Evolutionary conservation across 2,113 vertebrate genomes (phyloP).

Genomic region (Sakesphorus luctuosus): DNA sequence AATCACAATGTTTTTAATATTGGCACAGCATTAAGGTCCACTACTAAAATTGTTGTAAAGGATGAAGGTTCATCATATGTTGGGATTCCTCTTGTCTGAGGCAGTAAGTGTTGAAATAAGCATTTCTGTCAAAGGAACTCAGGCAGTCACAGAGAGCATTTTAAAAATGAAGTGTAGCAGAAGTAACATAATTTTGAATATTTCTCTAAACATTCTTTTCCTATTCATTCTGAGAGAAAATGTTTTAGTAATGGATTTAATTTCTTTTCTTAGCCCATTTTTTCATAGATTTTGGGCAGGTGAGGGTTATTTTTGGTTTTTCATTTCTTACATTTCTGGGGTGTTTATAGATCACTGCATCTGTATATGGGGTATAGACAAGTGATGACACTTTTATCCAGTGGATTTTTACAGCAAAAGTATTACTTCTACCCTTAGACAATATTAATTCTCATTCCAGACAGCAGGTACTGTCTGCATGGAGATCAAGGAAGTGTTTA

Average conservation of each 20-base stretch:
- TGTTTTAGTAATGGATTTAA: not conserved
- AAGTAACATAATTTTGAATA: constrained; percentile 25
- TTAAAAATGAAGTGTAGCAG: constrained; percentile 1
- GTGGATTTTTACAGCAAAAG: not conserved
- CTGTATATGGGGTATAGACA: not conserved
- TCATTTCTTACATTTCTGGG: not conserved
- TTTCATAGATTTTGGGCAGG: not conserved
- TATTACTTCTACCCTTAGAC: not conserved
- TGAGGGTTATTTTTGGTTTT: not conserved
- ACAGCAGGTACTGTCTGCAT: not conserved
- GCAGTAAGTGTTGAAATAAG: not conserved
- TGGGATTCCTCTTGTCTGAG: not conserved
- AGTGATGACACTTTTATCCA: not conserved
- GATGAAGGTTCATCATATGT: not conserved
- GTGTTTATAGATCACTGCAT: not conserved
- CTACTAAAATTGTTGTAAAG: not conserved
- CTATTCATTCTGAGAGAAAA: not conserved
- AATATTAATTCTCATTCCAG: not conserved
- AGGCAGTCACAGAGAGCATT: not conserved
- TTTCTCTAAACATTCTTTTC: not conserved
- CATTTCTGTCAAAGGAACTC: constrained; percentile 14
- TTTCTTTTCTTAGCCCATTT: not conserved
- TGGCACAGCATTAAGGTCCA: not conserved
- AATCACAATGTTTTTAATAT: not conserved
- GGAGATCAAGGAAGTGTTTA: not conserved